These are phyloP conservation scores for Pristiophorus japonicus DNA, from an alignment of 2,113 vertebrate species.

Conservation along the genomic window DNA sequence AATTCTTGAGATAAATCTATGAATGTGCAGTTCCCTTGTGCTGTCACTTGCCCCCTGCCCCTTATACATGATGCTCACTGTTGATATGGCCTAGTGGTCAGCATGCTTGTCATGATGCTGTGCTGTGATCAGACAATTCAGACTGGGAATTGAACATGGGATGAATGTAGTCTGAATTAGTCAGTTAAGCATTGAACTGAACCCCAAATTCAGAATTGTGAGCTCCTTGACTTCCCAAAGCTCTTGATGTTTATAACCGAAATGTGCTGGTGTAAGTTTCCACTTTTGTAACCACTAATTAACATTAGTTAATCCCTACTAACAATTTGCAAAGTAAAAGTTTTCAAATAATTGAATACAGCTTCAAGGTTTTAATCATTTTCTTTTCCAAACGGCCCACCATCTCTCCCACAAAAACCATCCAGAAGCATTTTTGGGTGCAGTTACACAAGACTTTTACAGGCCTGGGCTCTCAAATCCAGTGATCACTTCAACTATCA, in stretches of 20 bases:
- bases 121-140: too few species aligned
- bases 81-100: too few species aligned
- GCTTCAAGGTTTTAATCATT: too few species aligned
- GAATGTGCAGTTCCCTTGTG: too few species aligned
- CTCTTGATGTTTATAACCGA: background rate
- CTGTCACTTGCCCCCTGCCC: too few species aligned
- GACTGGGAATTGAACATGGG: too few species aligned
- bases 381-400: background rate
- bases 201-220: too few species aligned
- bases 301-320: background rate
- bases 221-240: background rate
- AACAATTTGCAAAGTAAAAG: background rate
- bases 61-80: too few species aligned
- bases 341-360: background rate
- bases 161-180: too few species aligned
- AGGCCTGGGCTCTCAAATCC: background rate
- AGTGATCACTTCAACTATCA: background rate
- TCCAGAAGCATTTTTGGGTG: background rate
- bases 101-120: too few species aligned
- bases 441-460: background rate
- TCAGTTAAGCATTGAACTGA: too few species aligned
- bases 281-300: background rate
- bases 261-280: background rate
- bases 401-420: background rate
- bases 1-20: too few species aligned